Base-by-base conservation (phyloP, 2,797 vertebrate genomes). In the Chrosomus eos region DNA sequence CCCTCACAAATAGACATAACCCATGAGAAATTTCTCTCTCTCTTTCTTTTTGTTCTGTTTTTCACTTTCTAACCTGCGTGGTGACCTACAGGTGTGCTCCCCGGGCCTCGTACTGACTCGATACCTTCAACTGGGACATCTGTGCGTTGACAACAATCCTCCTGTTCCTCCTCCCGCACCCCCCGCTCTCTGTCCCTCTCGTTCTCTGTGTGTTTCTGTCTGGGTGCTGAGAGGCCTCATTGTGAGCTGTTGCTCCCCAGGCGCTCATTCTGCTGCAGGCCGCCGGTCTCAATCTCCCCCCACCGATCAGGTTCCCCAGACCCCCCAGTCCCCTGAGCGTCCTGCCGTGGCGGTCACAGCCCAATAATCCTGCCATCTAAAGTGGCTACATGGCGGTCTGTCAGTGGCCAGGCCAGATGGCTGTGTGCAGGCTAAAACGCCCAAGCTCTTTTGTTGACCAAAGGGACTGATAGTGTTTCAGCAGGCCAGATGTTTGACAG, bases 161-260 rank as follows among this genome's bases (percentile, higher is more conserved):
- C n/a, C 38, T 74, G 66, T 84, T 81, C 80, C 38, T 85, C 74
- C 21, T 19, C 19, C 33, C 23, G 62, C 55, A 40, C 11, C 62
- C 28, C 60, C 51, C 31, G 31, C 31, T 33, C 43, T 86, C 77
- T 48, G 28, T 79, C 28, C 70, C 67, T 9, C 45, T 76, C 51
- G 40, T 45, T 68, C 75, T 60, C 62, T 60, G 28, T 72, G 68
- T 36, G 28, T 13, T 71, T 18, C 48, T 87, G 80, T 82, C 64
- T 81, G 33, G 78, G 55, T 85, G 75, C 75, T 89, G 87, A 85
- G 87, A 85, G 83, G 74, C 82, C 72, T 67, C 74, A 85, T 89
- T 89, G 85, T 89, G 76, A 80, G 72, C 58, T 62, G 48, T 70
- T 72, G 38, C 84, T 88, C 79, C 81, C 86, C 84, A 83, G 82